Conservation (phyloP, 2,113 vertebrate genomes). For the Neofelis nebulosa region DNA sequence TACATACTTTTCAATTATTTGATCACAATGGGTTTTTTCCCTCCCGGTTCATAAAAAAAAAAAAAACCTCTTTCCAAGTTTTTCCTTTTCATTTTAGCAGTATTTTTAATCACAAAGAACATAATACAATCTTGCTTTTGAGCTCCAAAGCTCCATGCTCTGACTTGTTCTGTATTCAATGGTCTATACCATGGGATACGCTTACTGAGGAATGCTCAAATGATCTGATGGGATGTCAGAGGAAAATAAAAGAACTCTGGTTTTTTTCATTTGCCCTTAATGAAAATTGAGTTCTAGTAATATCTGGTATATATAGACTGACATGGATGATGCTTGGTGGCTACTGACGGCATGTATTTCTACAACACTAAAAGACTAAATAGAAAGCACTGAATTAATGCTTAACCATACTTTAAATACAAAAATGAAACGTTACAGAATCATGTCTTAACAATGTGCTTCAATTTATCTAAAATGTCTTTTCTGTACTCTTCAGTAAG, state of each 20-base stretch:
- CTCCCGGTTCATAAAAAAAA: not conserved
- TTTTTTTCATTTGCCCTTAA: constrained; percentile 4
- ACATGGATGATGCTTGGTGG: not conserved
- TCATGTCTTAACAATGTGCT: not conserved
- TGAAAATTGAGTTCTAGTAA: not conserved
- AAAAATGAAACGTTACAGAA: not conserved
- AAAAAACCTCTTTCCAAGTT: not conserved
- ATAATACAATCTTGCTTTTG: not conserved
- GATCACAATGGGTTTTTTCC: not conserved
- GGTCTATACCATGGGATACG: not conserved
- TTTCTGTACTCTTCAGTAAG: not conserved
- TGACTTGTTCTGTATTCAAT: not conserved
- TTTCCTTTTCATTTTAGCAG: not conserved
- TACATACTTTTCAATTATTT: not conserved
- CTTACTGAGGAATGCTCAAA: not conserved
- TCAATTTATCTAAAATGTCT: not conserved
- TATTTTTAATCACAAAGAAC: not conserved
- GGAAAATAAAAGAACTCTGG: not conserved
- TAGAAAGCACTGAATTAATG: not conserved
- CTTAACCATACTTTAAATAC: not conserved
- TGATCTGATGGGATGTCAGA: not conserved
- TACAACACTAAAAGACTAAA: not conserved
- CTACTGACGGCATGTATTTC: not conserved
- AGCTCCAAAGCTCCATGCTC: not conserved
- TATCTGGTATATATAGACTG: not conserved